Conservation (phyloP, 1,140 invertebrate species). For the Drosophila hydei region DNA sequence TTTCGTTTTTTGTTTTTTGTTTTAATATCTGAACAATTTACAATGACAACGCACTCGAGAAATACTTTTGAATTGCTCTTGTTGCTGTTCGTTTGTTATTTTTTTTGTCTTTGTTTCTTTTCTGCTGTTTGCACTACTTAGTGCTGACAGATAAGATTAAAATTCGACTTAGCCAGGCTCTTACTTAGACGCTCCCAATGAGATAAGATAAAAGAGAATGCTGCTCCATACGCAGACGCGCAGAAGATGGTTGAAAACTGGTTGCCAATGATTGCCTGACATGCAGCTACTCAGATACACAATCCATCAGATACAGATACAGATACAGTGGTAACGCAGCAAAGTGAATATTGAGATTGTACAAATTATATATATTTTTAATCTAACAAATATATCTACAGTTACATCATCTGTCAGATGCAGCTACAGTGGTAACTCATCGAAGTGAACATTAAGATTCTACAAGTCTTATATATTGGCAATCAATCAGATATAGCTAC, state of each 20-base stretch:
- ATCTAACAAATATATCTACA: conserved; percentile 16
- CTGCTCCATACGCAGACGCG: conserved; percentile 3
- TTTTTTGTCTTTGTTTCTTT: conserved; percentile 10
- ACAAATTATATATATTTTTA: not conserved
- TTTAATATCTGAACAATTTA: conserved; percentile 34
- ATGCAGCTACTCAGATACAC: conserved; percentile 1
- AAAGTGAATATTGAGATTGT: not conserved
- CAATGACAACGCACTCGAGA: conserved; percentile 25
- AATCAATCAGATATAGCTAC: not conserved
- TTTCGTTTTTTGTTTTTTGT: conserved; percentile 4
- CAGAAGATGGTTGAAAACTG: conserved; percentile 39
- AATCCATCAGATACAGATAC: conserved; percentile 3
- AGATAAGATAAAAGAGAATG: conserved; percentile 69
- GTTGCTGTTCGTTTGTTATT: conserved; percentile 41
- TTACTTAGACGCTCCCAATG: conserved; percentile 30
- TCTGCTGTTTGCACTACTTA: conserved; percentile 77
- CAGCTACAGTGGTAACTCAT: not conserved
- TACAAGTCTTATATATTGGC: not conserved
- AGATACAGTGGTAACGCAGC: not conserved
- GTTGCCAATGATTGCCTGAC: conserved; percentile 60
- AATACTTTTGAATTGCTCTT: conserved; percentile 32
- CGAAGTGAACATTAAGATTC: no score
- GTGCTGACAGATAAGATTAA: conserved; percentile 80
- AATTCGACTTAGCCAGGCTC: conserved; percentile 66
- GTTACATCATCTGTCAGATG: conserved; percentile 16